These are phyloP conservation scores for Coenonympha glycerion DNA, from an alignment of 2,888 invertebrate species.

Conservation along the genomic window DNA sequence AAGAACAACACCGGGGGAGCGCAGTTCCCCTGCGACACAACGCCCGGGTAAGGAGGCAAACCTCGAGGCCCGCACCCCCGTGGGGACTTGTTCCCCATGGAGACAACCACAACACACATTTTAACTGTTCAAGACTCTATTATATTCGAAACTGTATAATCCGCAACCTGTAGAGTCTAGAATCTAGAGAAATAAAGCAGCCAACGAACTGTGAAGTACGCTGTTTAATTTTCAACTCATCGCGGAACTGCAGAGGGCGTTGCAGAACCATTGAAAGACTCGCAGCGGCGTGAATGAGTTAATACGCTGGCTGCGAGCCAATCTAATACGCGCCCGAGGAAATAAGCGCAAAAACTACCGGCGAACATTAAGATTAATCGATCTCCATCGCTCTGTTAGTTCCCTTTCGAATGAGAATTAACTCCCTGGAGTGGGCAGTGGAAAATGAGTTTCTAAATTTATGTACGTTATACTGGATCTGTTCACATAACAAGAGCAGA, in stretches of 20 bases:
- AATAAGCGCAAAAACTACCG: not conserved
- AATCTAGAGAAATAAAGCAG: not conserved
- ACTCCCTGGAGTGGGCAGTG: not conserved
- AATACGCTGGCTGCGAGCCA: slow-evolving; percentile 5
- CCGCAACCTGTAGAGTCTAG: not conserved
- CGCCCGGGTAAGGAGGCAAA: too few relatives aligned
- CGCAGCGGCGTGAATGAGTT: slow-evolving; percentile 5
- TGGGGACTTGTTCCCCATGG: too few relatives aligned
- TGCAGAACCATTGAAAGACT: slow-evolving; percentile 1
- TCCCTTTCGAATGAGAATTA: not conserved
- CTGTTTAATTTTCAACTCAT: not conserved
- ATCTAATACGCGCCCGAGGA: not conserved
- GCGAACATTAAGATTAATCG: slow-evolving; percentile 4
- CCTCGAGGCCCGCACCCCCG: too few relatives aligned
- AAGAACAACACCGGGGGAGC: too few relatives aligned
- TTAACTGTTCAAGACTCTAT: too few relatives aligned
- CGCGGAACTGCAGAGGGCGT: not conserved
- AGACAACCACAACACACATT: too few relatives aligned
- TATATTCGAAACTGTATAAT: too few relatives aligned
- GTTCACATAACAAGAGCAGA: too few relatives aligned
- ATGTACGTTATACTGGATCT: too few relatives aligned
- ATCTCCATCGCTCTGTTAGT: not conserved
- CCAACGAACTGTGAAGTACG: not conserved
- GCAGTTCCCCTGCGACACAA: too few relatives aligned
- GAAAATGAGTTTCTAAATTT: too few relatives aligned